Conservation (phyloP, 2,113 vertebrate species). For the Paramisgurnus dabryanus region DNA sequence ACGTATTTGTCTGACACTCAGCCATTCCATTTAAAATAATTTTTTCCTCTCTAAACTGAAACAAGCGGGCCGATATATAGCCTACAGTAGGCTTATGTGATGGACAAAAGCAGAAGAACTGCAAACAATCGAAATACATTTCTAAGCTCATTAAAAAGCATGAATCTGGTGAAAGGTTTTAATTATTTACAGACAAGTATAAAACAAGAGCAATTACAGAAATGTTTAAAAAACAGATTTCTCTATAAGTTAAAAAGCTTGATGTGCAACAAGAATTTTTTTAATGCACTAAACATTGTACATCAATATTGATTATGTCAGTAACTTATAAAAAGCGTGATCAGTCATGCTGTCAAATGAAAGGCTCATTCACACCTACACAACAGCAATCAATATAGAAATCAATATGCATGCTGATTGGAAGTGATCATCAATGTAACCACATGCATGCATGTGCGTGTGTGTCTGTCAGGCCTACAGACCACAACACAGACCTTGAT, state of each 20-base stretch:
- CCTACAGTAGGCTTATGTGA: too few species aligned
- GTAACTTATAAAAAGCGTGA: neutral
- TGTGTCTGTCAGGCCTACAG: neutral
- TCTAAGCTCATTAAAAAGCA: too few species aligned
- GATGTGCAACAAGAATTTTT: too few species aligned
- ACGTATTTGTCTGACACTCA: neutral
- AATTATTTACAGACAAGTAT: too few species aligned
- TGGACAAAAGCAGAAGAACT: too few species aligned
- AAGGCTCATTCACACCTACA: neutral
- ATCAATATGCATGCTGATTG: constrained; percentile 44
- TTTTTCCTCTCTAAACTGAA: neutral
- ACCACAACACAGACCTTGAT: neutral
- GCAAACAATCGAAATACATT: too few species aligned
- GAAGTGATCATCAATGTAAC: constrained; percentile 9
- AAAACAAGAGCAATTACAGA: too few species aligned
- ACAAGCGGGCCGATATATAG: neutral
- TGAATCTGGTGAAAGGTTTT: too few species aligned
- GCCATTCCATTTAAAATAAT: neutral
- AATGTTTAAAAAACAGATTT: too few species aligned
- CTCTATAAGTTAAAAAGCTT: too few species aligned
- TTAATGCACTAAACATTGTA: too few species aligned
- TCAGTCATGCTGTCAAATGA: constrained; percentile 30
- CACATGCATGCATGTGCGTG: neutral
- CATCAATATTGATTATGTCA: neutral
- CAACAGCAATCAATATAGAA: constrained; percentile 49